phyloP scores from a whole-genome alignment of 2,888 invertebrate species.

The Nowickia ferox region DNA sequence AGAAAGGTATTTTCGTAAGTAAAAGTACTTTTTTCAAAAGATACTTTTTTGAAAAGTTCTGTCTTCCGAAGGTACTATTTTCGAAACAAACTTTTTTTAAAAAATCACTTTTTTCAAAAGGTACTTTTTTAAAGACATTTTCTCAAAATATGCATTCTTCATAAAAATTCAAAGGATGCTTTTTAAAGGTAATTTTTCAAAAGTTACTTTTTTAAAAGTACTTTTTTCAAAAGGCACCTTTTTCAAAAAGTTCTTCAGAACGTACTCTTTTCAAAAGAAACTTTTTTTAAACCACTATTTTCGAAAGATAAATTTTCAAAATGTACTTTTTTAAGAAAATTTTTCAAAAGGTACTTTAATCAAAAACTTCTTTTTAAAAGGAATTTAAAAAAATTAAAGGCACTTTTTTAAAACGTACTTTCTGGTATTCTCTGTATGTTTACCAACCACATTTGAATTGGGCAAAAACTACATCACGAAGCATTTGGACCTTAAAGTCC shows the following conservation, averaged over 20 bases:
- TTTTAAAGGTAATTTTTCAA: not conserved
- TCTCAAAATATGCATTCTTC: not conserved
- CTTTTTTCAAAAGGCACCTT: not conserved
- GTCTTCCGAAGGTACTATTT: not conserved
- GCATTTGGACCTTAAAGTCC: not conserved
- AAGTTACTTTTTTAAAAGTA: not conserved
- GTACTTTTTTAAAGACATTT: not conserved
- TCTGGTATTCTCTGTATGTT: not conserved
- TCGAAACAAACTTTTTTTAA: not conserved
- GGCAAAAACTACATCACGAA: too few relatives aligned
- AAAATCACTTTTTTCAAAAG: not conserved
- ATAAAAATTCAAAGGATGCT: not conserved
- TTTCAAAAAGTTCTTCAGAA: not conserved
- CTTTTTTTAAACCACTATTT: too few relatives aligned
- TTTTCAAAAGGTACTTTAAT: not conserved
- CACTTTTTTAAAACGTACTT: not conserved
- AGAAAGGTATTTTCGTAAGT: too few relatives aligned
- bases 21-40: not conserved
- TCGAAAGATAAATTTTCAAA: too few relatives aligned
- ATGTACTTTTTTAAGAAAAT: not conserved
- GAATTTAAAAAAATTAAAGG: too few relatives aligned
- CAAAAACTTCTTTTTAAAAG: too few relatives aligned
- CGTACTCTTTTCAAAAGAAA: not conserved
- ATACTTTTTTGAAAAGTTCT: not conserved
- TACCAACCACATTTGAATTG: too few relatives aligned